A percentile compares a stretch with the other conserved stretches of the same genome.
Conservation (phyloP, 2,797 vertebrate species). For the Sebastes ruberrimus region DNA sequence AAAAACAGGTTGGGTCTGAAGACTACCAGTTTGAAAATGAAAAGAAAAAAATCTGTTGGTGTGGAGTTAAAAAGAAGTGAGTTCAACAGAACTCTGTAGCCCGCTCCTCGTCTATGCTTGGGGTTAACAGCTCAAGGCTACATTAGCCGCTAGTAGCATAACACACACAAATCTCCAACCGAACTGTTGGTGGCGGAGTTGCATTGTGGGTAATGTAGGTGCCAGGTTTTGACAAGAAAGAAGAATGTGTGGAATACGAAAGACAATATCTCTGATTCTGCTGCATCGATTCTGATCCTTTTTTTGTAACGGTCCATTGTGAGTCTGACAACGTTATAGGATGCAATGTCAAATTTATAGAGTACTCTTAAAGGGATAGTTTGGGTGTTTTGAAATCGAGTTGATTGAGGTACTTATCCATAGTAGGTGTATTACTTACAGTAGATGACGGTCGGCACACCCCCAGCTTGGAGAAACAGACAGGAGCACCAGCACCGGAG, state of each 20-base stretch:
- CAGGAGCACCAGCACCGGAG: too few species aligned
- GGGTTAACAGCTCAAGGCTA: background rate
- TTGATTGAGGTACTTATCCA: too few species aligned
- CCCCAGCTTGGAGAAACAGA: too few species aligned
- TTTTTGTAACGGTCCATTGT: background rate
- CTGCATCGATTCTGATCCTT: background rate
- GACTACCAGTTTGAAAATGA: background rate
- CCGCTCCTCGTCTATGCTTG: background rate
- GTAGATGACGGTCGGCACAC: too few species aligned
- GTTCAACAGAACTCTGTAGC: too few species aligned
- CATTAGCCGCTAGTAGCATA: background rate
- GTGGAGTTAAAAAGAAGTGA: background rate
- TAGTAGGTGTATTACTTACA: too few species aligned
- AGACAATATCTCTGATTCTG: background rate
- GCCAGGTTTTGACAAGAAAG: background rate
- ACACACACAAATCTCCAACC: background rate
- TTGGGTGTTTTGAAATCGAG: too few species aligned
- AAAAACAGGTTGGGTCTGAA: background rate
- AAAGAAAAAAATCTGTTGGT: background rate
- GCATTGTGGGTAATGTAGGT: background rate
- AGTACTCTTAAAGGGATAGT: background rate
- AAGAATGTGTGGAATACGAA: background rate
- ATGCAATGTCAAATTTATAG: background rate
- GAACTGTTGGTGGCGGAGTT: background rate
- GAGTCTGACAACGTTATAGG: too few species aligned